A percentile compares a stretch with the other conserved stretches of the same genome.
phyloP scores from a whole-genome alignment of 2,888 invertebrate genomes.

The Amblyteles armatorius region DNA sequence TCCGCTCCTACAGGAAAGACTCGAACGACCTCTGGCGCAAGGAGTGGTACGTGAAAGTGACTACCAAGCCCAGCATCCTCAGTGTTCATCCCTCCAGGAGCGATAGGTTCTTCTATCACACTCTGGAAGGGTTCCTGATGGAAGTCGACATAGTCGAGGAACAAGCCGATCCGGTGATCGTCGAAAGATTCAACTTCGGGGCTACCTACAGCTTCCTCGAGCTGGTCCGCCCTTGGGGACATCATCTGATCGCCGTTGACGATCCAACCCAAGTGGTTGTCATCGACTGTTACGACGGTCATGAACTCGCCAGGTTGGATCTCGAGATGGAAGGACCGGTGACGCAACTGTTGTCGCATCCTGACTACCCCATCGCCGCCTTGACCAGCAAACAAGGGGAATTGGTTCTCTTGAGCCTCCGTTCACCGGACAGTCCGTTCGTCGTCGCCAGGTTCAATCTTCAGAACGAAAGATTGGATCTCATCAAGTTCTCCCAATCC shows the following conservation, averaged over 20 bases:
- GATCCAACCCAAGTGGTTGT: conserved; percentile 70
- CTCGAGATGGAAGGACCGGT: conserved; percentile 72
- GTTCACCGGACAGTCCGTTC: conserved; percentile 70
- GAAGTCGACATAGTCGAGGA: conserved; percentile 71
- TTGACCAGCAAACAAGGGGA: conserved; percentile 76
- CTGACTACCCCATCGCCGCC: conserved; percentile 76
- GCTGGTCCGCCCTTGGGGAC: conserved; percentile 80
- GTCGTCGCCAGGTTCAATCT: conserved; percentile 71
- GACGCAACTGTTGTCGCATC: conserved; percentile 74
- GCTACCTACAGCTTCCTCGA: conserved; percentile 73
- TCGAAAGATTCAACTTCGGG: conserved; percentile 70
- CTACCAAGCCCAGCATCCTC: conserved; percentile 72
- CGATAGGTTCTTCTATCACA: conserved; percentile 76
- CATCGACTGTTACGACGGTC: conserved; percentile 74
- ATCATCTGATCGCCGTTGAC: conserved; percentile 75
- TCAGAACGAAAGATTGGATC: conserved; percentile 74
- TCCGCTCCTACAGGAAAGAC: conserved; percentile 75
- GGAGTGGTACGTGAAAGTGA: conserved; percentile 74
- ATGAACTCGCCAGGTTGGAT: conserved; percentile 68
- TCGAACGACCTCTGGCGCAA: conserved; percentile 72
- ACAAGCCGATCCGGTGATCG: conserved; percentile 48
- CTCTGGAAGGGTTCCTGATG: conserved; percentile 78
- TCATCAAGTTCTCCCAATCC: conserved; percentile 78
- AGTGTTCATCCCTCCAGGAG: conserved; percentile 72
- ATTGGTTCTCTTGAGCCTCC: conserved; percentile 73